Conservation (phyloP, 1,140 invertebrate genomes). For the Cotesia vestalis region DNA sequence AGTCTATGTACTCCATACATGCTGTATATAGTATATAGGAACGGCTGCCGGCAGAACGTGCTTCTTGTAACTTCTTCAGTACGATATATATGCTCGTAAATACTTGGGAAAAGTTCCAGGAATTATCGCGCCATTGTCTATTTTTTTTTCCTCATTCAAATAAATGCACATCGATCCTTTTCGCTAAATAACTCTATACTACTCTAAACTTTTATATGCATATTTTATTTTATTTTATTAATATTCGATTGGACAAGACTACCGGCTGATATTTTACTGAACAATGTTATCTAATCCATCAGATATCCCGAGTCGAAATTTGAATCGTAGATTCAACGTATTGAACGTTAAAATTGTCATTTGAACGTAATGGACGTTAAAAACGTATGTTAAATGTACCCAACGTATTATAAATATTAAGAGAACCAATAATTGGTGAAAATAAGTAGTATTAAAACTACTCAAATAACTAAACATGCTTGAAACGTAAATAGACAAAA, state of each 20-base stretch:
- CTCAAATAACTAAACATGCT: too few relatives aligned
- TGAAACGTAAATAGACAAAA: too few relatives aligned
- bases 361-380: too few relatives aligned
- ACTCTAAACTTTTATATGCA: neutral
- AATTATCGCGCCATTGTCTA: slow-evolving; percentile 39
- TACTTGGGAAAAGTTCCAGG: slow-evolving; percentile 38
- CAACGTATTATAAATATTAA: too few relatives aligned
- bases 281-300: too few relatives aligned
- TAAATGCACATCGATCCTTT: slow-evolving; percentile 9
- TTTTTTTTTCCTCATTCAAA: slow-evolving; percentile 11
- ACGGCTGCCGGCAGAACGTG: slow-evolving; percentile 25
- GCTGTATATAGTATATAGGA: neutral
- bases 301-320: too few relatives aligned
- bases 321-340: too few relatives aligned
- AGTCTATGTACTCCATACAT: neutral
- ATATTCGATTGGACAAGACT: neutral
- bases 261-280: too few relatives aligned
- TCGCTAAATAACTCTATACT: slow-evolving; percentile 23
- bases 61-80: slow-evolving; percentile 29
- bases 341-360: too few relatives aligned
- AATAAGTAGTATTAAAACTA: too few relatives aligned
- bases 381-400: too few relatives aligned
- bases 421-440: too few relatives aligned
- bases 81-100: slow-evolving; percentile 34
- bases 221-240: neutral